Conservation (phyloP, 2,113 vertebrate species). For the Geococcyx californianus region DNA sequence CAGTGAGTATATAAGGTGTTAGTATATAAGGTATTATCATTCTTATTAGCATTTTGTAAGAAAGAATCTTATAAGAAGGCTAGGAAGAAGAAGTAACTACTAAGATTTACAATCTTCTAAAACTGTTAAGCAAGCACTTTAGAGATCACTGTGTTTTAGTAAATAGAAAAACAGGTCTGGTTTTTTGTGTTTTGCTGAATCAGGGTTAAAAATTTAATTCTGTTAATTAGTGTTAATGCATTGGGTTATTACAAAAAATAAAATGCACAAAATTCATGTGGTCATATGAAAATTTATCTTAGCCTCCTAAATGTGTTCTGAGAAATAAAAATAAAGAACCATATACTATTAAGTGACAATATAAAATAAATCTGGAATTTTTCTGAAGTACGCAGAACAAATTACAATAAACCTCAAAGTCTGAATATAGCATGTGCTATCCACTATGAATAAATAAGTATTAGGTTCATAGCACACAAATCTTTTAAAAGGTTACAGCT, state of each 20-base stretch:
- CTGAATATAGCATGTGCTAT: neutral
- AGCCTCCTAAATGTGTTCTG: neutral
- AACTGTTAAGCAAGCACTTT: neutral
- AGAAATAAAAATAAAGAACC: neutral
- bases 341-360: neutral
- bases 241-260: neutral
- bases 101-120: neutral
- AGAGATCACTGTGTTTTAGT: neutral
- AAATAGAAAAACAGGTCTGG: neutral
- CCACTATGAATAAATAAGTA: neutral
- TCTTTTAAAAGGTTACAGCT: neutral
- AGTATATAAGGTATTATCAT: neutral
- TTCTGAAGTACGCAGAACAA: neutral
- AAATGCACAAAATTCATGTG: rapidly evolving
- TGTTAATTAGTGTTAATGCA: neutral
- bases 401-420: neutral
- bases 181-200: neutral
- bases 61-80: neutral
- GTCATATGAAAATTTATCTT: neutral
- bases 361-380: neutral
- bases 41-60: neutral
- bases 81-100: neutral
- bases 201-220: neutral
- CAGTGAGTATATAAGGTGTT: neutral
- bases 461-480: neutral